These are phyloP conservation scores for Drosophila kohkoa DNA, from an alignment of 1,140 invertebrate species.

Conservation along the genomic window DNA sequence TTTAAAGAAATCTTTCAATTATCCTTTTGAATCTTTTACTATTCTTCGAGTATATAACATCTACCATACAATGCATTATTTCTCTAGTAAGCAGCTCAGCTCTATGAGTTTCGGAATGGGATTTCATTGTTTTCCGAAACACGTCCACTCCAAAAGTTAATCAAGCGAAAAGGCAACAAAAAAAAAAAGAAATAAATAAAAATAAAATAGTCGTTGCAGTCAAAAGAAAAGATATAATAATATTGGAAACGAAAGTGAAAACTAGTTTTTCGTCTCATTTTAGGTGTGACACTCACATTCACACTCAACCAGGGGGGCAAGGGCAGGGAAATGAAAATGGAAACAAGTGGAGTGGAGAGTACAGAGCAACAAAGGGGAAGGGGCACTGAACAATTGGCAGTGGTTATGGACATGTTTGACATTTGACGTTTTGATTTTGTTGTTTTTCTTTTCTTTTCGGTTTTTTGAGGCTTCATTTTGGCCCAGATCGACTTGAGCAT, in stretches of 20 bases:
- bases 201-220: background rate
- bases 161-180: conserved; percentile 22
- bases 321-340: background rate
- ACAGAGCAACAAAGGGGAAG: background rate
- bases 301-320: background rate
- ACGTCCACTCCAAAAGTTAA: conserved; percentile 28
- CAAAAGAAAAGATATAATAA: conserved; percentile 25
- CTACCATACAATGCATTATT: background rate
- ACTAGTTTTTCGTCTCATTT: conserved; percentile 37
- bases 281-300: conserved; percentile 34
- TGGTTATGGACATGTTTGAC: conserved; percentile 42
- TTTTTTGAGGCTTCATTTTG: conserved; percentile 18
- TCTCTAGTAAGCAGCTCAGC: background rate
- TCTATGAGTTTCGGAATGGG: background rate
- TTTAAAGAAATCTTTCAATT: too few relatives aligned
- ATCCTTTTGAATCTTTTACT: too few relatives aligned
- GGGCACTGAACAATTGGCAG: conserved; percentile 25
- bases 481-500: conserved; percentile 21
- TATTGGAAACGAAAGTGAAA: conserved; percentile 30
- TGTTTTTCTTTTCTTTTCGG: background rate
- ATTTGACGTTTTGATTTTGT: conserved; percentile 43
- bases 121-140: conserved; percentile 16
- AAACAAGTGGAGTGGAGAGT: background rate
- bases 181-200: background rate
- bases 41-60: too few relatives aligned